Evolutionary conservation across 2,113 vertebrate species (phyloP).

Genomic region (Eubucco bourcierii): DNA sequence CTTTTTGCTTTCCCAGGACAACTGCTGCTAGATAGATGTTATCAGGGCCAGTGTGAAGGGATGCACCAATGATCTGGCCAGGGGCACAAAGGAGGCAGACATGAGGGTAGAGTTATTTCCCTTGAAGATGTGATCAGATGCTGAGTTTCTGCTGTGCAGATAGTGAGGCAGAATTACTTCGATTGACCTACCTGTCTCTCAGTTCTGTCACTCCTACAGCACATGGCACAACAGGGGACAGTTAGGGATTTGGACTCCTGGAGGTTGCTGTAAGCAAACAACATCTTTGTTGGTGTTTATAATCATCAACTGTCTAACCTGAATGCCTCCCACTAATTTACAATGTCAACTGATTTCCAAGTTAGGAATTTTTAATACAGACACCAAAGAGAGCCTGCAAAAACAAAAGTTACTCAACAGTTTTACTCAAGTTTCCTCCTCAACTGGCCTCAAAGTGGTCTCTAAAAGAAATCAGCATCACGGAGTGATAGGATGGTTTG

Average conservation of each 20-base stretch:
- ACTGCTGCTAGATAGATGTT: background rate
- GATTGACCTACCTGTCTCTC: background rate
- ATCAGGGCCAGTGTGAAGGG: conserved; percentile 1
- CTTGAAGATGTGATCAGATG: background rate
- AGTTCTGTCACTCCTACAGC: background rate
- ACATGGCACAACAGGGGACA: background rate
- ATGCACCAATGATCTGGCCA: background rate
- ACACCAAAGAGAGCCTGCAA: background rate
- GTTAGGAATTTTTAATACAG: background rate
- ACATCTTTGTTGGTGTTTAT: background rate
- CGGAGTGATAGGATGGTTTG: no score
- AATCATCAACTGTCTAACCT: background rate
- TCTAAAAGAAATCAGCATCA: background rate
- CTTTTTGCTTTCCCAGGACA: conserved; percentile 39
- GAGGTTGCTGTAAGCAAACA: background rate
- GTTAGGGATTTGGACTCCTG: background rate
- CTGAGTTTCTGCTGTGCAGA: background rate
- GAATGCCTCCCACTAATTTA: background rate
- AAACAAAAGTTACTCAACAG: background rate
- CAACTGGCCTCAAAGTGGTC: background rate
- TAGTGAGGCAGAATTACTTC: background rate
- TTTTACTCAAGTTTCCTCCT: background rate
- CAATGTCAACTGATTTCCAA: background rate
- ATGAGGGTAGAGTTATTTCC: background rate
- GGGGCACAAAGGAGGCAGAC: background rate